phyloP scores from a whole-genome alignment of 2,888 invertebrate genomes.

The Ametastegia equiseti region DNA sequence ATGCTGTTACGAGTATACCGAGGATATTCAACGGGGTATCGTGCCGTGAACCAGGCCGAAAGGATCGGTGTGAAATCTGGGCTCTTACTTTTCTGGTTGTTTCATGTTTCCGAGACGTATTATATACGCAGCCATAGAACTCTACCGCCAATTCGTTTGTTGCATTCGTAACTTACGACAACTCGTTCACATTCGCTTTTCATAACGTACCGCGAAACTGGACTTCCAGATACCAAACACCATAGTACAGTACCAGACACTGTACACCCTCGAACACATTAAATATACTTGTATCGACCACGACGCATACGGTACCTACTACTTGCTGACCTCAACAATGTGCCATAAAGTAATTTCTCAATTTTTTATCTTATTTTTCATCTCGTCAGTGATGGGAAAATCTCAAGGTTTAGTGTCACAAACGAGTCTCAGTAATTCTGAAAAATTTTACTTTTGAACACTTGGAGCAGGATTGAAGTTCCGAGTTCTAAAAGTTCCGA shows the following conservation, averaged over 20 bases:
- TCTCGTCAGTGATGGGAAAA: too few species aligned
- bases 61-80: constrained; percentile 44
- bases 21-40: constrained; percentile 17
- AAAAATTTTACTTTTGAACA: too few species aligned
- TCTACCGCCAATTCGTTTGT: background rate
- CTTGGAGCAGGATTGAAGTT: too few species aligned
- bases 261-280: background rate
- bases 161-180: constrained; percentile 35
- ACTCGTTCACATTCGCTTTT: constrained; percentile 22
- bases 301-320: background rate
- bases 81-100: constrained; percentile 34
- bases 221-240: background rate
- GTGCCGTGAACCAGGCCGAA: constrained; percentile 31
- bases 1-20: constrained; percentile 1
- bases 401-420: too few species aligned
- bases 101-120: constrained; percentile 38
- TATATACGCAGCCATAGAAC: too few species aligned
- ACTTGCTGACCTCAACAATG: too few species aligned
- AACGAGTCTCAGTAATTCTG: too few species aligned
- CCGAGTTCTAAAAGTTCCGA: too few species aligned
- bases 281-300: background rate
- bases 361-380: background rate
- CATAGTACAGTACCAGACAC: too few species aligned
- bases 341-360: too few species aligned
- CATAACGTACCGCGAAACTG: constrained; percentile 34